These are phyloP conservation scores for Ascaphus truei DNA, from an alignment of 2,113 vertebrate genomes.

Conservation along the genomic window DNA sequence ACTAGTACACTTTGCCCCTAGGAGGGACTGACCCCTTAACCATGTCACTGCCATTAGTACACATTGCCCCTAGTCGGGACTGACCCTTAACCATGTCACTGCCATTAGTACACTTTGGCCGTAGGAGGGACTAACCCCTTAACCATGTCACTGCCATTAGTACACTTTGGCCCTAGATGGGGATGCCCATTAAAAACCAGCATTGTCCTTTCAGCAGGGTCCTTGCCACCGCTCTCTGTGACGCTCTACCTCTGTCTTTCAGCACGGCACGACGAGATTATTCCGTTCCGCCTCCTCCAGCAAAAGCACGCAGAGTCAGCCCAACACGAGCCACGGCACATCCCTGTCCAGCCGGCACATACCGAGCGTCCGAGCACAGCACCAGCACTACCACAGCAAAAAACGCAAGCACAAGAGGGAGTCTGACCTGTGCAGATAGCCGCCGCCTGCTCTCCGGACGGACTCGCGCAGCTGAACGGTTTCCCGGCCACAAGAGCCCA, in stretches of 20 bases:
- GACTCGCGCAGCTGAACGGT: slow-evolving; percentile 63
- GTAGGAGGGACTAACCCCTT: no score
- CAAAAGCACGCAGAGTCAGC: slow-evolving; percentile 81
- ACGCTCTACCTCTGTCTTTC: slow-evolving; percentile 33
- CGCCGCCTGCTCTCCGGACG: slow-evolving; percentile 62
- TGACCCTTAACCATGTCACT: no score
- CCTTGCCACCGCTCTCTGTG: no score
- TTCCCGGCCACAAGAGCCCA: slow-evolving; percentile 60
- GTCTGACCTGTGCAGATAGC: slow-evolving; percentile 93
- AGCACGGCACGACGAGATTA: slow-evolving; percentile 71
- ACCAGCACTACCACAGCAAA: slow-evolving; percentile 84
- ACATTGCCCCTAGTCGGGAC: no score
- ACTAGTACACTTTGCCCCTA: no score
- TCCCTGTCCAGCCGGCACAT: slow-evolving; percentile 77
- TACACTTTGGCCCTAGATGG: background rate
- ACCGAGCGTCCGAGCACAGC: slow-evolving; percentile 82
- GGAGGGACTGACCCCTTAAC: no score
- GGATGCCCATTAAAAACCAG: no score
- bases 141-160: no score
- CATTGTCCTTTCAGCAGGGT: no score
- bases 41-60: no score
- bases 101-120: no score
- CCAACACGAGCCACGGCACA: slow-evolving; percentile 70
- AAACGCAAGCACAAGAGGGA: slow-evolving; percentile 95
- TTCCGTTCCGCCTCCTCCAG: slow-evolving; percentile 72